These are phyloP conservation scores for Syrrhaptes paradoxus DNA, from an alignment of 2,113 vertebrate genomes.

Conservation along the genomic window DNA sequence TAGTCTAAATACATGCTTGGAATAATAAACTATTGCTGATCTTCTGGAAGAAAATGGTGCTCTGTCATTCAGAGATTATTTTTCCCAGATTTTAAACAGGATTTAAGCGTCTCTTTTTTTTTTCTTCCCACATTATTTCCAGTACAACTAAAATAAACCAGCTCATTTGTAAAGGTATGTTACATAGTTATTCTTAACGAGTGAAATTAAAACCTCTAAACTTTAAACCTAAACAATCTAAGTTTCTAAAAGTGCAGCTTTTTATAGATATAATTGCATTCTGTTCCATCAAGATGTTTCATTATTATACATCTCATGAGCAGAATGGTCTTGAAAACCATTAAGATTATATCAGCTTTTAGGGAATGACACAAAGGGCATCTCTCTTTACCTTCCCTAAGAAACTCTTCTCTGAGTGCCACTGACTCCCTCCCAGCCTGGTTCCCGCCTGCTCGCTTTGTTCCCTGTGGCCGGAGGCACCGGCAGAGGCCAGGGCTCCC, in stretches of 20 bases:
- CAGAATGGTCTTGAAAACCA: not conserved
- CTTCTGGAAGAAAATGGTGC: not conserved
- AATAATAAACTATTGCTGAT: conserved; percentile 1
- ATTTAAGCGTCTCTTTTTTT: not conserved
- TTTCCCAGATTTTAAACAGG: not conserved
- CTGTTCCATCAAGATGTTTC: not conserved
- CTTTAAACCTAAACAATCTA: not conserved
- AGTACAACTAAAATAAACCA: not conserved
- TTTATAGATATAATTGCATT: not conserved
- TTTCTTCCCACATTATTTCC: not conserved
- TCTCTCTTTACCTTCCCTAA: not conserved
- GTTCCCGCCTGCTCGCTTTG: not conserved
- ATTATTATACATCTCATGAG: not conserved
- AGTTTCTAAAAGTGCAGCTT: not conserved
- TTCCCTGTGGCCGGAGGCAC: not conserved
- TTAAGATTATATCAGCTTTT: not conserved
- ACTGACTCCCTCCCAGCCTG: fast-evolving
- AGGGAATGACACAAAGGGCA: not conserved
- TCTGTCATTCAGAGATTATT: not conserved
- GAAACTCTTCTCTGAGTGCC: not conserved
- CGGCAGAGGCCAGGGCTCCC: not conserved
- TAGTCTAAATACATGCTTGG: not conserved
- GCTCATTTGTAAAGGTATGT: not conserved
- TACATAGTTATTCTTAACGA: not conserved
- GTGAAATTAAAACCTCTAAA: not conserved